Base-by-base conservation (phyloP, 2,888 invertebrate species). In the Epinotia nisella region DNA sequence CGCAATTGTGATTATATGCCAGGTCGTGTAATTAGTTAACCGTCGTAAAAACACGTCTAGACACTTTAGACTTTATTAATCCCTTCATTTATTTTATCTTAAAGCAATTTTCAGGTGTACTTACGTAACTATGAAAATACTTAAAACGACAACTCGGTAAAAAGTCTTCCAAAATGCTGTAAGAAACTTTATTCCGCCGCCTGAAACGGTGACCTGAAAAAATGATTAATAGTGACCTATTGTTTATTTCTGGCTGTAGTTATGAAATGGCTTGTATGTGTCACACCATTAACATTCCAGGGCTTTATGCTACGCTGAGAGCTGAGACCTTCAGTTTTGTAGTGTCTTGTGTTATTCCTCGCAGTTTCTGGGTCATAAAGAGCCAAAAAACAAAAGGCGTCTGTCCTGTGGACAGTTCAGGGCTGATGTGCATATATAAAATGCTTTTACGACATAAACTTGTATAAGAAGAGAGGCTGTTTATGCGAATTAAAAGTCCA, bases 231-330 rank as follows among this genome's bases (percentile, higher is more conserved):
- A 51, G 53, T 56, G 13, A 39, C 51, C 53, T 51, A 64, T 78
- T 79, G 74, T 79, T 81, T 79, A 76, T 78, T 78, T 78, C 64
- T 70, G 74, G 66, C 59, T 56, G 67, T 77, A 80, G 79, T 78
- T 78, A 76, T 77, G 35, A 49, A 49, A 59, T 64, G 39, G 79
- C 75, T 75, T 70, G 58, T 80, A 82, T 78, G 78, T 82, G 81
- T 80, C 77, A 74, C 64, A 72, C 78, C 78, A 83, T 84, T 85
- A 84, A 81, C 78, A 83, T 84, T 85, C 83, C 78, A 74, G 71
- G 78, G 76, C 75, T 81, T 82, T 82, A 78, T 81, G 75, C 76
- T 73, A 70, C 76, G 77, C 83, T 83, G 80, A 79, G 80, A 76
- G 78, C 78, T 70, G 78, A 77, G 77, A 80, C 82, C 78, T 79